Percentiles rank a stretch among this genome's conserved stretches.
Evolutionary conservation across 2,888 invertebrate species (phyloP).

Genomic region (Fabriciana adippe): DNA sequence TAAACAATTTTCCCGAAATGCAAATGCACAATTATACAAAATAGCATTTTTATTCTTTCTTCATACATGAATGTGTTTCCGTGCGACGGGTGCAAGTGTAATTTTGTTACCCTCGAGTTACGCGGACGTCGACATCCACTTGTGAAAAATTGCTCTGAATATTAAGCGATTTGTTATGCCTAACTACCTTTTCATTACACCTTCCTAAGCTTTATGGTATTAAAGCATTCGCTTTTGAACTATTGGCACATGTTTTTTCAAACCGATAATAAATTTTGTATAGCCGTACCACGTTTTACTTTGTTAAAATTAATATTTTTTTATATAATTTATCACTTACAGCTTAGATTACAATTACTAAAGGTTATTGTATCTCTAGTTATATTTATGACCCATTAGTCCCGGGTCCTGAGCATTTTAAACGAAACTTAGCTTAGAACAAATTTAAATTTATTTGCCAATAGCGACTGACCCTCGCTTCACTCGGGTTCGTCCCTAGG

Average conservation of each 20-base stretch:
- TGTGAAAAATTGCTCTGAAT: constrained; percentile 47
- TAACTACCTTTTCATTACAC: constrained; percentile 37
- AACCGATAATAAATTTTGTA: too few relatives aligned
- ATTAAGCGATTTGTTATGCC: constrained; percentile 44
- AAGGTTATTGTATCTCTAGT: too few relatives aligned
- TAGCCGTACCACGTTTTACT: too few relatives aligned
- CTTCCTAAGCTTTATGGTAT: constrained; percentile 5
- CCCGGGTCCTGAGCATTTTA: too few relatives aligned
- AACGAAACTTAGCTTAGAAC: too few relatives aligned
- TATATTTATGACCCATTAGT: too few relatives aligned
- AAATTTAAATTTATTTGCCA: too few relatives aligned
- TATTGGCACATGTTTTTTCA: constrained; percentile 5
- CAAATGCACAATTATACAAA: constrained; percentile 6
- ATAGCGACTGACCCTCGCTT: too few relatives aligned
- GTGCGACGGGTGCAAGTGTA: constrained; percentile 42
- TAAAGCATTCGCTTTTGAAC: constrained; percentile 1
- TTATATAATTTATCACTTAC: too few relatives aligned
- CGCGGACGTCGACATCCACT: constrained; percentile 40
- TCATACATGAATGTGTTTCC: constrained; percentile 32
- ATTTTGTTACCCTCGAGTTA: constrained; percentile 44
- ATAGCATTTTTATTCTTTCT: constrained; percentile 15
- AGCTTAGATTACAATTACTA: too few relatives aligned
- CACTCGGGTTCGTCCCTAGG: too few relatives aligned
- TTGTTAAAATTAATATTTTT: too few relatives aligned
- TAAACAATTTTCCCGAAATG: not conserved